Conservation (phyloP, 2,888 invertebrate species). For the Prosopocoilus inquinatus region DNA sequence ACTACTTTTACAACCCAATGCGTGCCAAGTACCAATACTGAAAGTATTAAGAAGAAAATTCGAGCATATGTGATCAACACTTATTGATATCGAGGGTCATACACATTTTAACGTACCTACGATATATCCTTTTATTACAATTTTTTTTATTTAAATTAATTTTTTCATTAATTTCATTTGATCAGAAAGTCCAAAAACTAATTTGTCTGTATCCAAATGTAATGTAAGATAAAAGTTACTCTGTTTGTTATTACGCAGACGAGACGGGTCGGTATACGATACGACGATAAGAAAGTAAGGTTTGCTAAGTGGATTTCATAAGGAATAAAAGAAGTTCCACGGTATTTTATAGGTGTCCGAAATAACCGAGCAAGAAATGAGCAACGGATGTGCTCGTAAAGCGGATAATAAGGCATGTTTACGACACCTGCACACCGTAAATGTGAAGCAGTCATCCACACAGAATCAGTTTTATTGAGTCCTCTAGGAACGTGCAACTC, state of each 20-base stretch:
- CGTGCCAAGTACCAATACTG: conserved; percentile 30
- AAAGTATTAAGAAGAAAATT: conserved; percentile 26
- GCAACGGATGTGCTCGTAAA: conserved; percentile 42
- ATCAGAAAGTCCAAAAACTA: neutral
- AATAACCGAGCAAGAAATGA: conserved; percentile 41
- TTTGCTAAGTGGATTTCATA: conserved; percentile 13
- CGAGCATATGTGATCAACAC: neutral
- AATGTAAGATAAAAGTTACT: too few species aligned
- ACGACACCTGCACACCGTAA: conserved; percentile 47
- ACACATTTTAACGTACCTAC: neutral
- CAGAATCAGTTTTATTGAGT: conserved; percentile 32
- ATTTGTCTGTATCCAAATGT: too few species aligned
- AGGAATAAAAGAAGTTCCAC: conserved; percentile 12
- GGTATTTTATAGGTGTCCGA: conserved; percentile 40
- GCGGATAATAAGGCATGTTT: conserved; percentile 49
- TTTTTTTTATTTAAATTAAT: too few species aligned
- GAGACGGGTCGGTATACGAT: too few species aligned
- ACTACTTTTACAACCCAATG: conserved; percentile 16
- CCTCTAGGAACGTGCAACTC: conserved; percentile 13
- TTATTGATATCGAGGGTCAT: neutral
- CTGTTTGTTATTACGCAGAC: too few species aligned
- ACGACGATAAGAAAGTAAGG: too few species aligned
- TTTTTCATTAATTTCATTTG: neutral
- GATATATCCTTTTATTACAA: too few species aligned
- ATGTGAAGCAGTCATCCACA: conserved; percentile 42